Percentiles rank a stretch among this genome's conserved stretches.
Conservation (phyloP, 2,797 vertebrate genomes). For the Tympanoctomys barrerae region DNA sequence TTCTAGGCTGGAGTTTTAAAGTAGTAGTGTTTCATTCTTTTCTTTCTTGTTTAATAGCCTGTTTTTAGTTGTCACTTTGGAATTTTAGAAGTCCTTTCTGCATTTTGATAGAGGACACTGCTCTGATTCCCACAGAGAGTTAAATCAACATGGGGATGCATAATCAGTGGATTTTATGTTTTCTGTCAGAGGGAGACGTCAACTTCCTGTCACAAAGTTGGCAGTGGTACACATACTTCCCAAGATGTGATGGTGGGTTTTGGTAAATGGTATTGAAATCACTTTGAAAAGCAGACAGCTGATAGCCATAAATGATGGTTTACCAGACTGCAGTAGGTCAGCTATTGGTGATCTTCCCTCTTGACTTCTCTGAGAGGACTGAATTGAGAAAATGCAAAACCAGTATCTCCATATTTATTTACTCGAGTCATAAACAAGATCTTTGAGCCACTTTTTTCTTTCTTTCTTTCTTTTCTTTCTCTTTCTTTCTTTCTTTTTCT, state of each 20-base stretch:
- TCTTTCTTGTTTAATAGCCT: neutral
- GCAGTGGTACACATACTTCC: neutral
- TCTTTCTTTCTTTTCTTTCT: too few relatives aligned
- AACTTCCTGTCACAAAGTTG: neutral
- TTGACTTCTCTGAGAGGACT: neutral
- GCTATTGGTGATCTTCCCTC: neutral
- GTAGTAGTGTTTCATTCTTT: neutral
- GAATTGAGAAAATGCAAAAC: neutral
- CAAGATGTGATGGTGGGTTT: neutral
- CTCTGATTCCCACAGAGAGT: neutral
- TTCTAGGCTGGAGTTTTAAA: neutral
- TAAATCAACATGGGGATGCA: neutral
- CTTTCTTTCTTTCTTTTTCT: too few relatives aligned
- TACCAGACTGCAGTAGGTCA: too few relatives aligned
- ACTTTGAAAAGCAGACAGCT: neutral
- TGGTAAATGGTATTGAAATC: neutral
- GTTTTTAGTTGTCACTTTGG: neutral
- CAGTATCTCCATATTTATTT: neutral
- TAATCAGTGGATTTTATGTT: neutral
- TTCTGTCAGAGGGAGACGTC: neutral
- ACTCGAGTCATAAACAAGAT: neutral
- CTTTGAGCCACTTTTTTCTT: neutral
- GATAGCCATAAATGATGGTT: neutral
- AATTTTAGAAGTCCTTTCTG: neutral
- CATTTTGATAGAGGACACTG: neutral